Percentiles rank a stretch among this genome's conserved stretches.
Evolutionary conservation across 2,888 invertebrate genomes (phyloP).

Genomic region (Sinodicranocentrus sp.): DNA sequence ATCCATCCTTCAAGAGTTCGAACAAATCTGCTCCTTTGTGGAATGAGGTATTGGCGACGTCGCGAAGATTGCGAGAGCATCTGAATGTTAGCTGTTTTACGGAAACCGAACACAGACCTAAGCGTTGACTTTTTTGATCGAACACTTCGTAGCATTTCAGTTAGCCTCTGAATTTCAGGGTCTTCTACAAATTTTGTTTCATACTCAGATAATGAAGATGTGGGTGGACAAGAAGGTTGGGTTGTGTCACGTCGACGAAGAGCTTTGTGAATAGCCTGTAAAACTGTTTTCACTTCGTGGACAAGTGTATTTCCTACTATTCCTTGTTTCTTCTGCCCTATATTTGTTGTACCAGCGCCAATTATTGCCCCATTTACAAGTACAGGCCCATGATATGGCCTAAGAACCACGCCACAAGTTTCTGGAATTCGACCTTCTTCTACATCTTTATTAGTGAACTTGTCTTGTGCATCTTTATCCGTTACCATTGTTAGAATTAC

Average conservation of each 20-base stretch:
- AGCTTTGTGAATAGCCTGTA: constrained; percentile 28
- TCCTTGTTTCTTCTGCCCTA: not conserved
- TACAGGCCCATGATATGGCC: constrained; percentile 59
- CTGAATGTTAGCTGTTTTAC: not conserved
- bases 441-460: not conserved
- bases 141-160: constrained; percentile 30
- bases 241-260: constrained; percentile 4
- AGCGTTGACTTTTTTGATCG: not conserved
- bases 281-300: constrained; percentile 48
- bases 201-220: not conserved
- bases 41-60: not conserved
- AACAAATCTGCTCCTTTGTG: constrained; percentile 18
- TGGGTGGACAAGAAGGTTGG: no score
- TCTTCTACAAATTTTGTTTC: constrained; percentile 14
- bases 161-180: constrained; percentile 60
- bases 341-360: constrained; percentile 35
- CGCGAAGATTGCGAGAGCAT: not conserved
- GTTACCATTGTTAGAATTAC: not conserved
- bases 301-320: constrained; percentile 23
- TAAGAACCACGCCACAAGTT: constrained; percentile 1
- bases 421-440: not conserved
- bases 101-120: constrained; percentile 34
- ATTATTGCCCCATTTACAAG: constrained; percentile 45
- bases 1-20: constrained; percentile 45
- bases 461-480: not conserved